Base-by-base conservation (phyloP, 2,113 vertebrate genomes). In the Corvus moneduloides region DNA sequence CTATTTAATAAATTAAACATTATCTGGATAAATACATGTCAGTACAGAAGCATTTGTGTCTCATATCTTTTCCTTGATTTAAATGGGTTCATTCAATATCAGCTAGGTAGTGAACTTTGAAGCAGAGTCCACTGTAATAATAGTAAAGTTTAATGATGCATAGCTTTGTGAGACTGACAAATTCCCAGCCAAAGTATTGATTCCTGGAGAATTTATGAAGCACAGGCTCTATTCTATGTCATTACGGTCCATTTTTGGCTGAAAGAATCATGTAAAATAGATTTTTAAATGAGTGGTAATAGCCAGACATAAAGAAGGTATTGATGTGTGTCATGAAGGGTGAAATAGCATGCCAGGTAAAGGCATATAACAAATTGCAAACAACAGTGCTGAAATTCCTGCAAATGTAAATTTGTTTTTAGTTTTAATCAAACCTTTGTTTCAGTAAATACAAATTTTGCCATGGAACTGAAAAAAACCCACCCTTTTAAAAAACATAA, bases 221-320 rank as follows among this genome's bases (percentile, higher is more conserved):
- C 97, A 97, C 97, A 91, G 84, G 96, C 97, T 96, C 93, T 97
- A 97, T 98, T 98, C 97, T 97, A 94, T 98, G 98, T 98, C 97
- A 98, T 98, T 98, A 98, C 93, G 87, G 97, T 97, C 97, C 96
- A 97, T 98, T 98, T 98, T 98, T 98, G 97, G 97, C 98, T 98
- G 98, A 97, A 97, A 98, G 97, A 98, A 98, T 98, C 98, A 98
- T 98, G 98, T 98, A 98, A 98, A 98, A 98, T 98, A 98, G 98
- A 98, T 98, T 98, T 98, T 98, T 98, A 98, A 98, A 98, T 98
- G 98, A 98, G 97, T 97, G 96, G 98, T 98, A 98, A 98, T 98
- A 98, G 98, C 97, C 97, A 98, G 98, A 98, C 98, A 97, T 98
- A 98, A 98, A 98, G 97, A 97, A 98, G 96, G 92, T 98, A 98